These are phyloP conservation scores for Pycnomerus fuliginosus DNA, from an alignment of 2,888 invertebrate genomes.

Conservation along the genomic window DNA sequence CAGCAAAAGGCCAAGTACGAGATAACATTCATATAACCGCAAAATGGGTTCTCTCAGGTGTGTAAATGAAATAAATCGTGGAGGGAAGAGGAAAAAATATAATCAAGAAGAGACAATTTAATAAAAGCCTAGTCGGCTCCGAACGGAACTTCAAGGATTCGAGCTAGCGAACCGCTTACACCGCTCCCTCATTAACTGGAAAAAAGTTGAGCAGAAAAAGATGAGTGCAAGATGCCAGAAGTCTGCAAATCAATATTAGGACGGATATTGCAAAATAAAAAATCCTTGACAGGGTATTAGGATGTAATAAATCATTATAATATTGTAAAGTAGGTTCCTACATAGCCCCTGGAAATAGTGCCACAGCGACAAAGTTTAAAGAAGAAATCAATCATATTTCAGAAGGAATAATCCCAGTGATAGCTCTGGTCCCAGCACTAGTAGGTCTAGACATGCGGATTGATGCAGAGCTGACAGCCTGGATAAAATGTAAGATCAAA, in stretches of 20 bases:
- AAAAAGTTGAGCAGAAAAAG: constrained; percentile 29
- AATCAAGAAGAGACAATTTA: constrained; percentile 33
- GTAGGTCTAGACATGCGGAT: constrained; percentile 20
- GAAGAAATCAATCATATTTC: constrained; percentile 19
- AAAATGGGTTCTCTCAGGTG: constrained; percentile 2
- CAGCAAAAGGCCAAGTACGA: constrained; percentile 7
- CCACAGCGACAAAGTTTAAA: too few relatives aligned
- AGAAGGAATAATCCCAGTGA: constrained; percentile 8
- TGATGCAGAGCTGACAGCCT: constrained; percentile 17
- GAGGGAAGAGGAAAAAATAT: constrained; percentile 19
- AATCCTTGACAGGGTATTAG: too few relatives aligned
- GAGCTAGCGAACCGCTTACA: constrained; percentile 27
- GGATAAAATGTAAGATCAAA: constrained; percentile 24
- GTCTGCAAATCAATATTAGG: constrained; percentile 25
- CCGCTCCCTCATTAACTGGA: constrained; percentile 31
- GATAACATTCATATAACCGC: constrained; percentile 4
- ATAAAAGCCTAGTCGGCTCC: constrained; percentile 29
- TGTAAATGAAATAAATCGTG: constrained; percentile 11
- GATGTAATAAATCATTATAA: too few relatives aligned
- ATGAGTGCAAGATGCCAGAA: constrained; percentile 23
- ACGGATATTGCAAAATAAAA: too few relatives aligned
- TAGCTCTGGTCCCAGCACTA: constrained; percentile 6
- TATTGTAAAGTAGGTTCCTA: too few relatives aligned
- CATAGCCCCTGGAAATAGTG: too few relatives aligned
- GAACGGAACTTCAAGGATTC: constrained; percentile 23